These are phyloP conservation scores for Acanthopagrus latus DNA, from an alignment of 2,797 vertebrate species.

Conservation along the genomic window DNA sequence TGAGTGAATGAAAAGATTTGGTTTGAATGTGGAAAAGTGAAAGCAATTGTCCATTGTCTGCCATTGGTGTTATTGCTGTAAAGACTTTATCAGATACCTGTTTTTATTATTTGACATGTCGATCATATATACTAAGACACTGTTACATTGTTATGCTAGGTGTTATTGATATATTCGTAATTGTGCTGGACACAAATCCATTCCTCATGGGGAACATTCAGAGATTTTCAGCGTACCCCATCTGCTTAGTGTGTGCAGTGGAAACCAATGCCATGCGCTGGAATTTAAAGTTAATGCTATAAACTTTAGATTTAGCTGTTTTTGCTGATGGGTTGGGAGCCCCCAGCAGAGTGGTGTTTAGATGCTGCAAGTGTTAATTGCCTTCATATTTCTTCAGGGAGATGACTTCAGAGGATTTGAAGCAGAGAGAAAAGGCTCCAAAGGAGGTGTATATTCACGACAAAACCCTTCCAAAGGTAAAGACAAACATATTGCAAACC, in stretches of 20 bases:
- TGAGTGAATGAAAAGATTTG: constrained; percentile 12
- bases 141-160: neutral
- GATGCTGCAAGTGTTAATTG: constrained; percentile 37
- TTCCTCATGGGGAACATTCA: neutral
- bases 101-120: constrained; percentile 3
- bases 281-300: neutral
- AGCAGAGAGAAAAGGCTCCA: constrained; percentile 84
- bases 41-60: constrained; percentile 10
- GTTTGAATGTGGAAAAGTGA: constrained; percentile 31
- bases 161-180: constrained; percentile 1
- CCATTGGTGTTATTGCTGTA: neutral
- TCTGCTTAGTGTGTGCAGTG: neutral
- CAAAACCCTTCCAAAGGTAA: constrained; percentile 88
- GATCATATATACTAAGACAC: neutral
- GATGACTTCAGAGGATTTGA: constrained; percentile 92
- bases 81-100: neutral
- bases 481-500: constrained; percentile 50
- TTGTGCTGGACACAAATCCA: neutral
- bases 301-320: neutral
- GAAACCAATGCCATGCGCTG: neutral
- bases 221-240: neutral
- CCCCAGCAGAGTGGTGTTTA: neutral
- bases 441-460: constrained; percentile 80
- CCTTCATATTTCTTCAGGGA: constrained; percentile 77
- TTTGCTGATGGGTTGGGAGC: constrained; percentile 16